Base-by-base conservation (phyloP, 2,888 invertebrate species). In the Tinea semifulvella region DNA sequence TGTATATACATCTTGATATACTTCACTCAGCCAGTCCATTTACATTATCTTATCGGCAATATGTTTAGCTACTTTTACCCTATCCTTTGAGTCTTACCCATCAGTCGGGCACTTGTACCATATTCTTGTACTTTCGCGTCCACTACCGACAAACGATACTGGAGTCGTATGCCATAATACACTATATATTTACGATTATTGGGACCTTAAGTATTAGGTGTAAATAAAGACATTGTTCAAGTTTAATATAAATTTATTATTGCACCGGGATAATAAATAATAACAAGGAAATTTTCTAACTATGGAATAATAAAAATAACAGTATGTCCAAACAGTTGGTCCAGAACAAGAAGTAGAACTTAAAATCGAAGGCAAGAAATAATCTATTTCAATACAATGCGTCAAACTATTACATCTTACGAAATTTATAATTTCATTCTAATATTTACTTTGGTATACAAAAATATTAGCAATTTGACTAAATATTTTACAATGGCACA, bases 401-500 rank as follows among this genome's bases (percentile, higher is more conserved):
- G 8, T 19, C n/a, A 38, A 38, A n/a, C 16, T 38, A 2, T 7
- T 14, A 36, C 16, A 38, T 31, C 18, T 14, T 5, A 38, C 8
- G 18, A 38, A 38, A 38, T 38, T 16, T 14, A 38, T 10, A 38
- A 38, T 38, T 38, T 38, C 38, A 3, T 25, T 25, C 8, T 25
- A 17, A 31, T 31, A 31, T 31, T 31, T 19, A 38, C 38, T 38
- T 38, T 38, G 38, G 38, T 38, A 38, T 17, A 38, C 10, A 38
- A 38, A 38, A 10, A 18, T 17, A 16, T 17, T 3, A 4, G 13
- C 16, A 19, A 17, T 18, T 7, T 38, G 38, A 38, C 38, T 38
- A 38, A 38, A 38, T 38, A 38, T 17, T 38, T 38, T 38, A 38
- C 17, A 38, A 38, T 38, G 38, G 38, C 38, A 38, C 38, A 18